Evolutionary conservation across 64 coral and sea anemone genomes (phyloP).

Genomic region (Porites lutea): DNA sequence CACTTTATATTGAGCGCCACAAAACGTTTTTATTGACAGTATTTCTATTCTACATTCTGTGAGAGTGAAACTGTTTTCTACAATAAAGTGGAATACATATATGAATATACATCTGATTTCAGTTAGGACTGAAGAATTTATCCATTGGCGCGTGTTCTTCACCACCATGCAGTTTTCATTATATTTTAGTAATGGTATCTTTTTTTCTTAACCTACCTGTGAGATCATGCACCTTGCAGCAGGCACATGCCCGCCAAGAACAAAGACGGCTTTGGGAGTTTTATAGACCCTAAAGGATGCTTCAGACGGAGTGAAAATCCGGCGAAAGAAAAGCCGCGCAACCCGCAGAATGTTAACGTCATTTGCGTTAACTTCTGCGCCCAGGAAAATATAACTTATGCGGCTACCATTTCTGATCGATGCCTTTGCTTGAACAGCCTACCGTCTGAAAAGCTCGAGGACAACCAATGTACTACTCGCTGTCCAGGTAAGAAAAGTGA

Average conservation of each 20-base stretch:
- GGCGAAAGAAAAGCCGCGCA: not conserved
- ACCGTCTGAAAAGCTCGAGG: not conserved
- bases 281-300: not conserved
- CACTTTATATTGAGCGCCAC: no score
- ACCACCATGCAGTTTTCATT: no score
- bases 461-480: not conserved
- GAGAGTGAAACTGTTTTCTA: no score
- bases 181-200: not conserved
- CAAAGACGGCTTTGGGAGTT: not conserved
- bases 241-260: not conserved
- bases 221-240: not conserved
- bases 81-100: no score
- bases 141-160: no score
- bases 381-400: not conserved
- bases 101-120: no score
- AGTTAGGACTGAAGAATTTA: no score
- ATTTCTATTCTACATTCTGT: no score
- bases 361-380: not conserved
- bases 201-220: not conserved
- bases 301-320: not conserved
- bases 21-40: no score
- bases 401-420: not conserved
- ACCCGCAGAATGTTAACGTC: not conserved
- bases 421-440: slow-evolving; percentile 1
- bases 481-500: not conserved